These are phyloP conservation scores for Heteronetta atricapilla DNA, from an alignment of 2,113 vertebrate genomes.

Conservation along the genomic window DNA sequence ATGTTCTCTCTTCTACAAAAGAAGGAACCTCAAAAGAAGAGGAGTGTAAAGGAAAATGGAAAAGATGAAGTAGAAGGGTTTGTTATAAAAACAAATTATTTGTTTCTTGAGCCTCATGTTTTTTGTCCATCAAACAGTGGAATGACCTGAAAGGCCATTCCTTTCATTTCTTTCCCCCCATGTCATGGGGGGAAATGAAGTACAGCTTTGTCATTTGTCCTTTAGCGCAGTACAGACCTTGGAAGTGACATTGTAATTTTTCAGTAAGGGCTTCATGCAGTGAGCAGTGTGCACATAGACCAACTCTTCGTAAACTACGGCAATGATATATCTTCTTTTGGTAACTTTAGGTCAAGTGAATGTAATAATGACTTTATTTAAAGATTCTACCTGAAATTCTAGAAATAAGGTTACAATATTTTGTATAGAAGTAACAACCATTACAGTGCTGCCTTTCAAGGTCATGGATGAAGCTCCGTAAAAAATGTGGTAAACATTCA, in stretches of 20 bases:
- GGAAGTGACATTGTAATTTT: slow-evolving; percentile 37
- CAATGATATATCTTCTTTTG: slow-evolving; percentile 17
- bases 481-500: not conserved
- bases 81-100: not conserved
- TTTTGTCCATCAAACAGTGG: not conserved
- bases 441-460: not conserved
- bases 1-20: not conserved
- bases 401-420: not conserved
- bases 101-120: not conserved
- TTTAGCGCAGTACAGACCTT: not conserved
- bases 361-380: not conserved
- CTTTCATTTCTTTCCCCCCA: too few species aligned
- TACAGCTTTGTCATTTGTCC: not conserved
- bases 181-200: not conserved
- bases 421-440: not conserved
- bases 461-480: not conserved
- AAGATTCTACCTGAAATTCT: slow-evolving; percentile 1
- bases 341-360: not conserved
- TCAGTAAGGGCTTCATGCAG: not conserved
- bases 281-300: not conserved
- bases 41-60: not conserved
- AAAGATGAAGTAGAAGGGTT: not conserved
- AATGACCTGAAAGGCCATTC: slow-evolving; percentile 9
- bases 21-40: not conserved
- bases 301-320: not conserved